These are phyloP conservation scores for Crax fasciolata DNA, from an alignment of 2,797 vertebrate species.

Conservation along the genomic window DNA sequence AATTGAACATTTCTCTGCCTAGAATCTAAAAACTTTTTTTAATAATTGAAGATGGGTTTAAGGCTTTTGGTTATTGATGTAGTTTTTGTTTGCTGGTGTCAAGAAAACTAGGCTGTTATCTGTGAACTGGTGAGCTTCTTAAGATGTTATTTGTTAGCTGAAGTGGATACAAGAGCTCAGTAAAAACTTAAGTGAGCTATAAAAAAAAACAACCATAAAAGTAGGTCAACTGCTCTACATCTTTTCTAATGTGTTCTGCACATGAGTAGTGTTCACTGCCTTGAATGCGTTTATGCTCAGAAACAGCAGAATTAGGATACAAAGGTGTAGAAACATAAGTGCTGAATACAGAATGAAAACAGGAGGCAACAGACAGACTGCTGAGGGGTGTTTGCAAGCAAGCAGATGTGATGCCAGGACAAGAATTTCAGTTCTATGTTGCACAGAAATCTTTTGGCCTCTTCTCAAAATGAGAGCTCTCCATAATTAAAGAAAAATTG, in stretches of 20 bases:
- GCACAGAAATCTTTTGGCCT: background rate
- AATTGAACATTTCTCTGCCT: background rate
- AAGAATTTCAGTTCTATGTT: background rate
- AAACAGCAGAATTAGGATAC: background rate
- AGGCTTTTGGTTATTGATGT: background rate
- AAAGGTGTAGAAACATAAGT: background rate
- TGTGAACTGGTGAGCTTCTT: background rate
- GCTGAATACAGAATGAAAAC: background rate
- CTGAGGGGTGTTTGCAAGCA: background rate
- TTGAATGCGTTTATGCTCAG: background rate
- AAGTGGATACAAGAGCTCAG: background rate
- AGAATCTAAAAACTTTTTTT: background rate
- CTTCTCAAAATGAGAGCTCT: background rate
- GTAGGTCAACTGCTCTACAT: background rate
- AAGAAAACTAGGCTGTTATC: background rate
- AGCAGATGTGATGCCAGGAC: background rate
- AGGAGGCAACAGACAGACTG: background rate
- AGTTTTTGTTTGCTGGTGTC: background rate
- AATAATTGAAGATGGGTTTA: background rate
- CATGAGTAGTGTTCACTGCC: background rate
- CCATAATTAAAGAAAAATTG: background rate
- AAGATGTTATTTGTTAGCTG: background rate
- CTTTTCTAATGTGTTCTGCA: background rate
- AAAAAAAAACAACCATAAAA: background rate
- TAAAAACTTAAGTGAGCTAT: background rate